These are phyloP conservation scores for Prunella fulvescens DNA, from an alignment of 2,113 vertebrate species.

Conservation along the genomic window DNA sequence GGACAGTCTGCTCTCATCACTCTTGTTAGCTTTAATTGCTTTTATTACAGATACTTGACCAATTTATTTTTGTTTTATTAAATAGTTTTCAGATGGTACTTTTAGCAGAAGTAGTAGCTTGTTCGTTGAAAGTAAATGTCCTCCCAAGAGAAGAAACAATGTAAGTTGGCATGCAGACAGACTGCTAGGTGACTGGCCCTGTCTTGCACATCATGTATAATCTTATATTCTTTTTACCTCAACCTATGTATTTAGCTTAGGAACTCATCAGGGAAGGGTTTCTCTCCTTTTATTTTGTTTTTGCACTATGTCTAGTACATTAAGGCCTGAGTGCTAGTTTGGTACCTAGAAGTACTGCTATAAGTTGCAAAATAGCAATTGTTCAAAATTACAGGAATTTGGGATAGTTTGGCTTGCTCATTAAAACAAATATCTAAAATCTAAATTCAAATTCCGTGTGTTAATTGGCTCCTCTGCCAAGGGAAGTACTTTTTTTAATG, in stretches of 20 bases:
- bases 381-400: not conserved
- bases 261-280: not conserved
- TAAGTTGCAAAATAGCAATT: not conserved
- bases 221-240: not conserved
- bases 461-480: not conserved
- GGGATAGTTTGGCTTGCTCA: not conserved
- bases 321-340: not conserved
- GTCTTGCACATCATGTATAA: not conserved
- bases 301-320: not conserved
- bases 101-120: not conserved
- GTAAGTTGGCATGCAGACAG: rapidly evolving
- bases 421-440: not conserved
- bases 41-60: not conserved
- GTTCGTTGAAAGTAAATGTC: not conserved
- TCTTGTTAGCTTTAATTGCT: not conserved
- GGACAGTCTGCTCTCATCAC: rapidly evolving
- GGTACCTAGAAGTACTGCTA: not conserved
- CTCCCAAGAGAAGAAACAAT: not conserved
- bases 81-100: not conserved
- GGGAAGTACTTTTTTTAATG: not conserved
- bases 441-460: not conserved
- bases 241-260: not conserved
- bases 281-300: not conserved
- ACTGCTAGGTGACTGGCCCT: not conserved
- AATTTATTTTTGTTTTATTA: not conserved